Percentiles rank a stretch among this genome's conserved stretches.
These are phyloP conservation scores for Napeogenes inachia DNA, from an alignment of 2,888 invertebrate species.

Conservation along the genomic window DNA sequence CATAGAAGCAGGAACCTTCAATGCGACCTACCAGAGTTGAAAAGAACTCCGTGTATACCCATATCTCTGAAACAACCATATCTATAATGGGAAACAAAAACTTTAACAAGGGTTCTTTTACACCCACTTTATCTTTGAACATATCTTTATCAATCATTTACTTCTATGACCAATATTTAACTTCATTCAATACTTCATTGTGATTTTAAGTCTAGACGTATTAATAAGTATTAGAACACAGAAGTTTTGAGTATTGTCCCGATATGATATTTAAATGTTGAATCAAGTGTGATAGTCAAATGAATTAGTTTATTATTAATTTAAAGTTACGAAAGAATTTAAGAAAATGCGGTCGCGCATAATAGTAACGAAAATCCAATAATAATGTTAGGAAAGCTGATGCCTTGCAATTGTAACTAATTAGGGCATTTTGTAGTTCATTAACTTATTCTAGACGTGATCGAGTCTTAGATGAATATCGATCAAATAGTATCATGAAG, in stretches of 20 bases:
- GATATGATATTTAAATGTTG: conserved; percentile 61
- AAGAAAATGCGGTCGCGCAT: conserved; percentile 77
- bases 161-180: conserved; percentile 65
- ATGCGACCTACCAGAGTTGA: conserved; percentile 53
- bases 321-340: conserved; percentile 73
- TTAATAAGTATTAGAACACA: conserved; percentile 77
- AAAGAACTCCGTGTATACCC: conserved; percentile 58
- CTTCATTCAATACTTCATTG: conserved; percentile 69
- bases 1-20: conserved; percentile 68
- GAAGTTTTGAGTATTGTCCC: conserved; percentile 59
- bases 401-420: conserved; percentile 74
- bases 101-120: conserved; percentile 47
- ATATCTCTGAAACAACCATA: conserved; percentile 45
- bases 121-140: conserved; percentile 58
- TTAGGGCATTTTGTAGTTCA: conserved; percentile 74
- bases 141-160: conserved; percentile 74
- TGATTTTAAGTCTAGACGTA: conserved; percentile 75
- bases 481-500: conserved; percentile 69
- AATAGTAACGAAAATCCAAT: conserved; percentile 77
- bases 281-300: conserved; percentile 73
- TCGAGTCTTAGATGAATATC: conserved; percentile 64
- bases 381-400: conserved; percentile 69
- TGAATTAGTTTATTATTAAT: conserved; percentile 71
- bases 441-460: conserved; percentile 72
- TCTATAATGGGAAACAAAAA: conserved; percentile 61